Base-by-base conservation (phyloP, 53 echinoderm and acorn worm species). In the Holothuria scabra region DNA sequence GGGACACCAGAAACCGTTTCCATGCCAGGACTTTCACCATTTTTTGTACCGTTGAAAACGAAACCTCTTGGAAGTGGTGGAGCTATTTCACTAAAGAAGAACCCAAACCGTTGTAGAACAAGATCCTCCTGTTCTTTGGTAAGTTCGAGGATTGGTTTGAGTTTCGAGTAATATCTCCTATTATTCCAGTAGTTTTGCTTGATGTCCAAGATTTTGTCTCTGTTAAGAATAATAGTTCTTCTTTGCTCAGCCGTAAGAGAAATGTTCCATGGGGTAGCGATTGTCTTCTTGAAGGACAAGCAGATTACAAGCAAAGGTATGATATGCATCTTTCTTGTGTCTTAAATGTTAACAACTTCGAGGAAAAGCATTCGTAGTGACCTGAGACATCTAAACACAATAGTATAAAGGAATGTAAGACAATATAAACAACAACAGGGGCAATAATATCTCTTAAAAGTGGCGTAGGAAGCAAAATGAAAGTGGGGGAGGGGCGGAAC, bases 131-230 rank as follows among this genome's bases (percentile, higher is more conserved):
- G 78, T 14, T 20, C 12, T 78, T 31, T 24, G 78, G 56, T 78
- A 14, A 78, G 13, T 12, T 78, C 25, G n/a, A 78, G 23, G 14
- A 78, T 78, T 56, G 78, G 78, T 58, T 55, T 29, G 7, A 59
- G 58, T 49, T 24, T 24, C 16, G 78, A 78, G 52, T 78, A 78
- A 20, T 56, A 78, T 56, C 25, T 28, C 30, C 30, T 78, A 28
- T 78, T 28, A 6, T 78, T 56, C 49, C 48, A 78, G 33, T 78
- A 78, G 58, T 78, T 78, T 28, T 56, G 2, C 31, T 78, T 78
- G 18, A 78, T 78, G 5, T 64, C 64, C 28, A 28, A 12, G 12
- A 64, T 19, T 64, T 28, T 26, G 14, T 64, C 30, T 22, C 64
- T 64, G 64, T 64, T 64, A 10, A 0, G 10, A 10, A 30, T 12